phyloP scores from a whole-genome alignment of 2,888 invertebrate genomes.

The Chironomus tentans region DNA sequence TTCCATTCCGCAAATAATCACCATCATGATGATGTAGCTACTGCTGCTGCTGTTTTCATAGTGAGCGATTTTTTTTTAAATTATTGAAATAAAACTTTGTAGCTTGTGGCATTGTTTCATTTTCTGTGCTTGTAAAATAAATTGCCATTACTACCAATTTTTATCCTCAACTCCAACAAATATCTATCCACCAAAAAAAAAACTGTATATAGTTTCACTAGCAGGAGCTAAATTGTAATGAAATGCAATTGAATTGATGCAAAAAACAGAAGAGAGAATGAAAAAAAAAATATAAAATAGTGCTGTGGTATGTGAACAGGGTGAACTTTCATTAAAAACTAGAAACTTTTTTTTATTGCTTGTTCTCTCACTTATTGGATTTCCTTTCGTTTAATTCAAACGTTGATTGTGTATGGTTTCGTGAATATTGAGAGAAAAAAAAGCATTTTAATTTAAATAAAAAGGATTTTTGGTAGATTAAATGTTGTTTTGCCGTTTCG shows the following conservation, averaged over 20 bases:
- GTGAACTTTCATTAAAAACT: slow-evolving; percentile 11
- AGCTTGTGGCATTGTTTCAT: neutral
- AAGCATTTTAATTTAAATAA: too few species aligned
- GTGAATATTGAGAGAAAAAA: neutral
- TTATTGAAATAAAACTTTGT: neutral
- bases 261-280: neutral
- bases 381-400: neutral
- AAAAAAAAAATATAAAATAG: too few species aligned
- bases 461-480: too few species aligned
- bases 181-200: too few species aligned
- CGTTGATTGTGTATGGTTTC: neutral
- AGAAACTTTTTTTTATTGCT: slow-evolving; percentile 2
- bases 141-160: neutral
- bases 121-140: neutral
- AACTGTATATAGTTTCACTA: neutral
- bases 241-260: slow-evolving; percentile 9
- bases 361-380: neutral
- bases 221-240: slow-evolving; percentile 8
- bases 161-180: neutral
- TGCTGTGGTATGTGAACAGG: neutral
- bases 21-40: neutral
- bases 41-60: neutral
- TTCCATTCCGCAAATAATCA: neutral
- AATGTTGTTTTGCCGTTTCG: too few species aligned
- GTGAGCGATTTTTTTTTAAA: neutral